phyloP scores from a whole-genome alignment of 2,888 invertebrate species.

The Celastrina argiolus region DNA sequence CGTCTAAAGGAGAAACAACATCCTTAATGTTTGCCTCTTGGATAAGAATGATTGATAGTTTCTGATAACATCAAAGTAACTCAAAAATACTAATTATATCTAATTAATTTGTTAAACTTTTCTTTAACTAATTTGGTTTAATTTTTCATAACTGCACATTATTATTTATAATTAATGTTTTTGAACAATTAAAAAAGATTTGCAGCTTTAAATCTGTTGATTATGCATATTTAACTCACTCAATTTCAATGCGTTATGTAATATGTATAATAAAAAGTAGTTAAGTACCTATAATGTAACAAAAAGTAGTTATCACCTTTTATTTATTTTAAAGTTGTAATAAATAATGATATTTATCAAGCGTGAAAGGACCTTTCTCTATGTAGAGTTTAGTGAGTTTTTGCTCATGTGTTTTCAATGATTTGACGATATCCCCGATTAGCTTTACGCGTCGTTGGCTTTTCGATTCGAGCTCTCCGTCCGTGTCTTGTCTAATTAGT shows the following conservation, averaged over 20 bases:
- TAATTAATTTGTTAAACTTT: neutral
- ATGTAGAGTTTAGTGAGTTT: neutral
- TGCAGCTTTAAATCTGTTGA: too few species aligned
- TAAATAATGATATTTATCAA: constrained; percentile 7
- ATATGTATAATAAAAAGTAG: too few species aligned
- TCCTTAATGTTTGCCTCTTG: constrained; percentile 3
- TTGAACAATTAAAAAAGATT: too few species aligned
- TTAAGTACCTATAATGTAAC: neutral
- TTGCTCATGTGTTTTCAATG: constrained; percentile 23
- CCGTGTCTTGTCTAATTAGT: constrained; percentile 35
- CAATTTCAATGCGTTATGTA: too few species aligned
- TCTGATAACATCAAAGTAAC: neutral
- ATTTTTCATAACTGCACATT: too few species aligned
- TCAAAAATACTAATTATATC: neutral
- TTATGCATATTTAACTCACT: too few species aligned
- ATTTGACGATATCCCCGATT: constrained; percentile 26
- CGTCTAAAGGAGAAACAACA: constrained; percentile 1
- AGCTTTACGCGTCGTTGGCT: constrained; percentile 33
- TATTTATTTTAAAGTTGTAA: neutral
- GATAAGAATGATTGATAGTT: constrained; percentile 20
- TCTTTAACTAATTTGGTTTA: neutral
- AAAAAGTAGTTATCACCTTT: neutral
- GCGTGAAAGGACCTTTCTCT: neutral
- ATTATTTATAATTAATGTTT: too few species aligned
- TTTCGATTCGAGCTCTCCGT: constrained; percentile 29